Conservation (phyloP, 2,113 vertebrate genomes). For the Hucho hucho region DNA sequence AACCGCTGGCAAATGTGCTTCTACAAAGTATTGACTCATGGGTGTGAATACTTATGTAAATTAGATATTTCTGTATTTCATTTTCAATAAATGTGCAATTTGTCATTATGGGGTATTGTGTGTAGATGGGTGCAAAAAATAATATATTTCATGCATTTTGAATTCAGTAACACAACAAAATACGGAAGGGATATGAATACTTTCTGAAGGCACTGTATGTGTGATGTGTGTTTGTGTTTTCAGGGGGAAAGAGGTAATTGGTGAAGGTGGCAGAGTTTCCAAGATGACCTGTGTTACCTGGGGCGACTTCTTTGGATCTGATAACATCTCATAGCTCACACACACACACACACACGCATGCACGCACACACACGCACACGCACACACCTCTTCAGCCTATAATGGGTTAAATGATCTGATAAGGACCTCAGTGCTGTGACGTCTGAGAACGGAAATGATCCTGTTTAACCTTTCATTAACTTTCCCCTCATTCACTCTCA, state of each 20-base stretch:
- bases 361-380: too few relatives aligned
- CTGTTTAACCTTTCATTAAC: slow-evolving; percentile 27
- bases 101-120: too few relatives aligned
- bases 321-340: slow-evolving; percentile 51
- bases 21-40: too few relatives aligned
- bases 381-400: neutral
- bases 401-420: too few relatives aligned
- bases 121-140: too few relatives aligned
- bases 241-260: slow-evolving; percentile 28
- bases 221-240: slow-evolving; percentile 17
- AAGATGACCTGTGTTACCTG: slow-evolving; percentile 11
- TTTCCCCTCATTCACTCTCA: slow-evolving; percentile 17
- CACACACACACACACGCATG: neutral
- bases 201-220: slow-evolving; percentile 30
- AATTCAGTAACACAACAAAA: too few relatives aligned
- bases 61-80: too few relatives aligned
- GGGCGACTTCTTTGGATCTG: slow-evolving; percentile 21
- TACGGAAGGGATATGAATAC: slow-evolving; percentile 7
- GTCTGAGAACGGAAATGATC: slow-evolving; percentile 12
- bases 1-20: too few relatives aligned
- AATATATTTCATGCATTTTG: too few relatives aligned
- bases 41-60: too few relatives aligned
- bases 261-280: slow-evolving; percentile 37
- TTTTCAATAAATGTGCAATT: too few relatives aligned
- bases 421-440: neutral